Evolutionary conservation across 2,113 vertebrate species (phyloP).

Genomic region (Rostratula benghalensis): DNA sequence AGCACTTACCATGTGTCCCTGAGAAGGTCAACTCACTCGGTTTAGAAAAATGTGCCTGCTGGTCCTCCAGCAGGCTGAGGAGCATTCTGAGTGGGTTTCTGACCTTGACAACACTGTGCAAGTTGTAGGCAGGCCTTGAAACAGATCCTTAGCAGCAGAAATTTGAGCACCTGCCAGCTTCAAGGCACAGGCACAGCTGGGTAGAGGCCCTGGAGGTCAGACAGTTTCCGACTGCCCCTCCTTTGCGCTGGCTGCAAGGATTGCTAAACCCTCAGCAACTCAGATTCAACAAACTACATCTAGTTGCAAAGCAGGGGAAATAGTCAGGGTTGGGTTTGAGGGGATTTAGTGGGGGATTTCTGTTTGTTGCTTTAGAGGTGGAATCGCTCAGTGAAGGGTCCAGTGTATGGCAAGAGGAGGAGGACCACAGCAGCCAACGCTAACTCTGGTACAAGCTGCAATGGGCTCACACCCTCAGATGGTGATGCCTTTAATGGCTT

Average conservation of each 20-base stretch:
- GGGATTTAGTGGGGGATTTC: background rate
- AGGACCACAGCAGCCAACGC: accelerated
- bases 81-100: accelerated
- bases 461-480: background rate
- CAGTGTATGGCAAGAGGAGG: background rate
- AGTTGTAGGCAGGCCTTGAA: background rate
- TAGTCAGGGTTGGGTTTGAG: background rate
- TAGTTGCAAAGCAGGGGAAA: background rate
- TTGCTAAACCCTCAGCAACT: background rate
- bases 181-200: background rate
- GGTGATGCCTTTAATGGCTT: background rate
- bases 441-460: background rate
- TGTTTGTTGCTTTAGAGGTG: background rate
- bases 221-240: accelerated
- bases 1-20: accelerated
- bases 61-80: background rate
- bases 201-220: accelerated
- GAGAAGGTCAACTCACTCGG: background rate
- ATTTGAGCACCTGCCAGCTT: background rate
- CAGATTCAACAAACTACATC: background rate
- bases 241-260: background rate
- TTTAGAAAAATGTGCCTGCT: background rate
- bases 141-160: background rate
- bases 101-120: background rate
- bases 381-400: background rate